Conservation (phyloP, 2,888 invertebrate species). For the Pristionchus arcanus region DNA sequence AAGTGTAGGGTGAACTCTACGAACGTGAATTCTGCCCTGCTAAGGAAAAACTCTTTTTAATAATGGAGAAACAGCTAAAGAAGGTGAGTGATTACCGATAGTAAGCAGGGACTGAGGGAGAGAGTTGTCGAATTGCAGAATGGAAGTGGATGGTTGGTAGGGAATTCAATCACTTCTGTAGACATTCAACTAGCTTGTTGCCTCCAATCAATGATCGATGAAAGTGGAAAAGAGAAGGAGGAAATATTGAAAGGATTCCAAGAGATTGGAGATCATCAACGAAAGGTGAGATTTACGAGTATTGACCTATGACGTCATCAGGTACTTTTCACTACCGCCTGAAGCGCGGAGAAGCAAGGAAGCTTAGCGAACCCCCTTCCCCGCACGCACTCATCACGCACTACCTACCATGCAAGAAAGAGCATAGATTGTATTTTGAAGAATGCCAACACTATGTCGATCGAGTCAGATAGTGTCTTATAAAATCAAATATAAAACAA, state of each 20-base stretch:
- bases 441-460: too few relatives aligned
- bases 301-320: too few relatives aligned
- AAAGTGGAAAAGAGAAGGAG: conserved; percentile 15
- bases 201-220: not conserved
- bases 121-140: conserved; percentile 11
- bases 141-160: conserved; percentile 11
- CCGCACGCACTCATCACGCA: too few relatives aligned
- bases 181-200: conserved; percentile 6
- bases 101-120: not conserved
- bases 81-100: not conserved
- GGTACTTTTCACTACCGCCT: too few relatives aligned
- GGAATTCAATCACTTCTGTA: conserved; percentile 13
- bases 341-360: too few relatives aligned
- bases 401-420: too few relatives aligned
- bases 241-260: conserved; percentile 44
- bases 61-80: conserved; percentile 33
- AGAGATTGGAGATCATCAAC: not conserved
- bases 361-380: too few relatives aligned
- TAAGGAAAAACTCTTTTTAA: not conserved
- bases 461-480: too few relatives aligned
- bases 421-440: too few relatives aligned
- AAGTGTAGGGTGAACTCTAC: conserved; percentile 24
- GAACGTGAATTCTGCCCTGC: conserved; percentile 10
- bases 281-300: not conserved
- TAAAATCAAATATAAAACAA: too few relatives aligned